Evolutionary conservation across 2,888 invertebrate species (phyloP).

Genomic region (Thalpophila matura): DNA sequence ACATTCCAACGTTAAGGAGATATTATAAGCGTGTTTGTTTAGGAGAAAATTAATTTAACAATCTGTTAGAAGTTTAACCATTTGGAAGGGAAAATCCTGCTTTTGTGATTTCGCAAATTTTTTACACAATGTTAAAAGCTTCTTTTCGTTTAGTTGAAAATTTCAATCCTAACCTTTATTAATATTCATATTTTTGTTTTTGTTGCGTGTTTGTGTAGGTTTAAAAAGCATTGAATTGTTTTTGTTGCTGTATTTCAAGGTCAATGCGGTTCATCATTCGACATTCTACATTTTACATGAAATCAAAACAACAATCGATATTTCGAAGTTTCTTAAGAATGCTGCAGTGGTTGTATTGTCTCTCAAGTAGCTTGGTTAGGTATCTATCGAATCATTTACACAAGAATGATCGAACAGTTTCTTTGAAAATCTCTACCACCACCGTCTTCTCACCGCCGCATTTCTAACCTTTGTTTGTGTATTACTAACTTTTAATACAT

Average conservation of each 20-base stretch:
- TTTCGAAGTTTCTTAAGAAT: no score
- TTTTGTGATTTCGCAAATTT: slow-evolving; percentile 53
- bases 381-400: no score
- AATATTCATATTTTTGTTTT: slow-evolving; percentile 32
- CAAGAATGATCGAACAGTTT: no score
- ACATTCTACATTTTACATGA: no score
- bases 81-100: slow-evolving; percentile 43
- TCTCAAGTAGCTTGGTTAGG: no score
- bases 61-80: slow-evolving; percentile 56
- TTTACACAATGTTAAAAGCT: slow-evolving; percentile 30
- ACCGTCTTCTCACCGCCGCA: no score
- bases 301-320: no score
- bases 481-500: no score
- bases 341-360: no score
- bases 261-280: no score
- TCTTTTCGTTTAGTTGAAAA: slow-evolving; percentile 28
- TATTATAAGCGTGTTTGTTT: slow-evolving; percentile 55
- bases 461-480: no score
- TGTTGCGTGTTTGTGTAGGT: slow-evolving; percentile 4
- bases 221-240: slow-evolving; percentile 12
- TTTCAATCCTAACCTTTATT: slow-evolving; percentile 48
- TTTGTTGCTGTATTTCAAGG: not conserved
- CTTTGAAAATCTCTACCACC: no score
- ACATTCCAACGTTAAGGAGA: slow-evolving; percentile 40
- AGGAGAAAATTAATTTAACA: slow-evolving; percentile 59